Evolutionary conservation across 2,888 invertebrate genomes (phyloP).

Genomic region (Stegana nigrithorax): DNA sequence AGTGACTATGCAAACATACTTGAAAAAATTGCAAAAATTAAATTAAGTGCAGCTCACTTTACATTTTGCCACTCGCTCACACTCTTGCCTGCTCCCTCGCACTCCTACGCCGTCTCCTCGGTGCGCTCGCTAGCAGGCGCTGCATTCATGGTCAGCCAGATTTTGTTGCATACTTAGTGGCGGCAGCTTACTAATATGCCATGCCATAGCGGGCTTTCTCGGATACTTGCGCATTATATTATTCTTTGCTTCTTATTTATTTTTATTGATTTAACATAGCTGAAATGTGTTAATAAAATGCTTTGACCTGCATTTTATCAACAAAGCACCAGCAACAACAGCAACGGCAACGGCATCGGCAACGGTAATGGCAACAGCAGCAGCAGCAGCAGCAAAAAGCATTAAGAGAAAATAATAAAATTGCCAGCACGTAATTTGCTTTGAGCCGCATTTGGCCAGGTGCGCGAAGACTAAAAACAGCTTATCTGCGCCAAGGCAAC

Average conservation of each 20-base stretch:
- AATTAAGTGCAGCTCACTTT: slow-evolving; percentile 9
- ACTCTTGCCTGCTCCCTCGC: too few species aligned
- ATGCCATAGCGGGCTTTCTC: too few species aligned
- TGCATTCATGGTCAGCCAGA: background rate
- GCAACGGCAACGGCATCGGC: too few species aligned
- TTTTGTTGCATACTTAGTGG: slow-evolving; percentile 4
- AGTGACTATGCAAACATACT: background rate
- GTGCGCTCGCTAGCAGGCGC: background rate
- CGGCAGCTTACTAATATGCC: background rate
- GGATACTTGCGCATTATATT: too few species aligned
- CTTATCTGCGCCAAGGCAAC: slow-evolving; percentile 13
- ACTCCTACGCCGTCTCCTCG: background rate
- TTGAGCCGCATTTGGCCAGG: slow-evolving; percentile 1
- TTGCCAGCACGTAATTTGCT: slow-evolving; percentile 14
- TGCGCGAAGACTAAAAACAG: slow-evolving; percentile 1
- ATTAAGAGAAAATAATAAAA: slow-evolving; percentile 7
- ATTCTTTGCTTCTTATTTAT: background rate
- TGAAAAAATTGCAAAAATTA: background rate
- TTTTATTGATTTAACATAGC: slow-evolving; percentile 6
- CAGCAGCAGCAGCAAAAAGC: background rate
- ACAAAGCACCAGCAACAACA: background rate
- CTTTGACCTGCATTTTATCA: slow-evolving; percentile 17
- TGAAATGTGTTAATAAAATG: slow-evolving; percentile 17
- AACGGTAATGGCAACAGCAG: too few species aligned
- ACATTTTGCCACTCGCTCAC: too few species aligned